Evolutionary conservation across 2,797 vertebrate genomes (phyloP).

Genomic region (Simalia tracyae): DNA sequence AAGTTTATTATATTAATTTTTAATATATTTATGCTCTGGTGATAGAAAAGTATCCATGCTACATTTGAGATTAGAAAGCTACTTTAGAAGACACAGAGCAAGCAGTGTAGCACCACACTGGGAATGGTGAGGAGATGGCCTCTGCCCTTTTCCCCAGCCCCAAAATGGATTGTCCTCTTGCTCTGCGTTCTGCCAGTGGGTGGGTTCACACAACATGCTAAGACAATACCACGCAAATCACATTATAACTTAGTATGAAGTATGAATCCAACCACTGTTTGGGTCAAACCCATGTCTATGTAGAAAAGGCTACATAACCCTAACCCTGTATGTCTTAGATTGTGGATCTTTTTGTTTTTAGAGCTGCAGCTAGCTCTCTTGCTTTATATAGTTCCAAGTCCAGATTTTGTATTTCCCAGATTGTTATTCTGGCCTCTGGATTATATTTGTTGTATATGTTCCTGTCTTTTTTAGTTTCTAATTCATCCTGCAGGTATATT

Average conservation of each 20-base stretch:
- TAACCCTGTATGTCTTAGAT: not conserved
- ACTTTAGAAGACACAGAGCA: not conserved
- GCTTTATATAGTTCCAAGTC: not conserved
- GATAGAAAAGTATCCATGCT: not conserved
- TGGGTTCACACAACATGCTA: too few species aligned
- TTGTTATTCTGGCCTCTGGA: not conserved
- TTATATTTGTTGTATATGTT: not conserved
- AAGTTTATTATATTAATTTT: not conserved
- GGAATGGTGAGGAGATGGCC: not conserved
- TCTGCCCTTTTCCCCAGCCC: not conserved
- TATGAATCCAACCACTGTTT: not conserved
- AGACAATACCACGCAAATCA: too few species aligned
- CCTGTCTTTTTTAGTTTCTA: not conserved
- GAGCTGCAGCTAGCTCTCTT: not conserved
- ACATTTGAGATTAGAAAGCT: not conserved
- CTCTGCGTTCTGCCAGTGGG: too few species aligned
- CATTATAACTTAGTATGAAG: too few species aligned
- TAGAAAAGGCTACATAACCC: too few species aligned
- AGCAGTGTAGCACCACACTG: not conserved
- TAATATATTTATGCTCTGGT: not conserved
- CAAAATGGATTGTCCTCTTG: too few species aligned
- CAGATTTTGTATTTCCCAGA: not conserved
- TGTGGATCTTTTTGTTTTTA: not conserved
- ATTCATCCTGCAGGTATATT: not conserved
- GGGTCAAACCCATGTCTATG: not conserved